Evolutionary conservation across 2,888 invertebrate genomes (phyloP).

Genomic region (Scaptomyza cyrtandrae): DNA sequence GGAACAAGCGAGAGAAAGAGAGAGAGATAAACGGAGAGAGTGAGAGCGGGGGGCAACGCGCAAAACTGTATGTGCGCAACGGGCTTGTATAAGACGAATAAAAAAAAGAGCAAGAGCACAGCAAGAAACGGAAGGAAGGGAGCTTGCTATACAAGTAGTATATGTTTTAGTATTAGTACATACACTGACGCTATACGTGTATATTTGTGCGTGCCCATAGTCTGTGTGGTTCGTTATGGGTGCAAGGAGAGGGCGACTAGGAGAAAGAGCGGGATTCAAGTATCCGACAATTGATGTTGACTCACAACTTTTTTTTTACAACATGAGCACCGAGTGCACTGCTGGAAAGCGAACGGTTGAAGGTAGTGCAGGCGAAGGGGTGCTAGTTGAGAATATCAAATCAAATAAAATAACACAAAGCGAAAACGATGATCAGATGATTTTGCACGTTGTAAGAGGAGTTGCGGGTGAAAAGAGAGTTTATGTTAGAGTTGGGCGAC

Average conservation of each 20-base stretch:
- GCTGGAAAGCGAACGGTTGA: conserved; percentile 7
- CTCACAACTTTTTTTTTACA: conserved; percentile 62
- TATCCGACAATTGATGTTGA: conserved; percentile 69
- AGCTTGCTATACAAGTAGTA: conserved; percentile 62
- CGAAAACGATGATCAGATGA: conserved; percentile 45
- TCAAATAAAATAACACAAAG: conserved; percentile 26
- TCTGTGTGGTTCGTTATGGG: conserved; percentile 28
- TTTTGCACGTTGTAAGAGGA: conserved; percentile 9
- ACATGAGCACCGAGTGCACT: conserved; percentile 35
- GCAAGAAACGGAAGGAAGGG: conserved; percentile 72
- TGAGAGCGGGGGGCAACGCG: conserved; percentile 36
- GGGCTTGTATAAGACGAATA: conserved; percentile 72
- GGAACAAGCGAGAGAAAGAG: conserved; percentile 21
- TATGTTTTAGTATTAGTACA: conserved; percentile 45
- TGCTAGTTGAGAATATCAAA: conserved; percentile 25
- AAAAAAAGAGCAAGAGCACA: conserved; percentile 48
- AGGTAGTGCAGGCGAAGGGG: conserved; percentile 2
- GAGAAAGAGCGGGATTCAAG: conserved; percentile 43
- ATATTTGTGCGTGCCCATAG: conserved; percentile 23
- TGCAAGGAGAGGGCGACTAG: conserved; percentile 30
- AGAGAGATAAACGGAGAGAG: conserved; percentile 17
- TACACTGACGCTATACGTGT: conserved; percentile 5
- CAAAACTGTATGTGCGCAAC: conserved; percentile 74
- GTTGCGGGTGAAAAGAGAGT: background rate
- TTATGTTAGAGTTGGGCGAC: conserved; percentile 1